Evolutionary conservation across 2,797 vertebrate genomes (phyloP).

Genomic region (Artibeus lituratus): DNA sequence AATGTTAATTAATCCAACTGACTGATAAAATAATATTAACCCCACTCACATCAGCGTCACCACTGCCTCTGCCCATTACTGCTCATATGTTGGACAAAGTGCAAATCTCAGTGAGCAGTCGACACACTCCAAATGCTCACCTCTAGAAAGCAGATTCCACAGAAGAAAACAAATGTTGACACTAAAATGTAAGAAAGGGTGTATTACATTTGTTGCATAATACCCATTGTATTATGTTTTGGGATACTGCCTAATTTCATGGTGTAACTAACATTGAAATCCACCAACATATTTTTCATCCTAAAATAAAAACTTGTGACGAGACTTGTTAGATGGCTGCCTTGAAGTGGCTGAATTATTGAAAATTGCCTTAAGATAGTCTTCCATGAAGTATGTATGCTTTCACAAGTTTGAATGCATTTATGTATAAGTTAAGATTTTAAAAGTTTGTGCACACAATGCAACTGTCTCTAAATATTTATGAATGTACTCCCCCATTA

Average conservation of each 20-base stretch:
- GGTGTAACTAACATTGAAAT: neutral
- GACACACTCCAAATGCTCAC: neutral
- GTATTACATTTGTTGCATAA: slow-evolving; percentile 4
- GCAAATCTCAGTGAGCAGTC: neutral
- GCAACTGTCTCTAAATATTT: slow-evolving; percentile 66
- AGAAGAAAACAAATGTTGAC: slow-evolving; percentile 19
- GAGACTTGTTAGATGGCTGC: slow-evolving; percentile 14
- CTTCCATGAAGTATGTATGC: slow-evolving; percentile 48
- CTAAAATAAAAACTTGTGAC: slow-evolving; percentile 51
- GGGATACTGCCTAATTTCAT: slow-evolving; percentile 18
- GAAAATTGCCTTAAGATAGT: slow-evolving; percentile 49
- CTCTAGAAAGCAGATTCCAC: neutral
- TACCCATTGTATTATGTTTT: neutral
- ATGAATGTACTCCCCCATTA: slow-evolving; percentile 53
- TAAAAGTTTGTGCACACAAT: slow-evolving; percentile 51
- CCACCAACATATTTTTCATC: slow-evolving; percentile 42
- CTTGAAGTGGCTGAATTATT: slow-evolving; percentile 72
- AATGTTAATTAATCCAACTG: neutral
- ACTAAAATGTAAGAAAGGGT: neutral
- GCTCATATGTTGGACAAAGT: neutral
- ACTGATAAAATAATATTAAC: neutral
- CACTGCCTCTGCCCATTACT: neutral
- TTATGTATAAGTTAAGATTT: slow-evolving; percentile 70
- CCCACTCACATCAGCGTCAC: neutral
- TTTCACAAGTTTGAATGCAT: slow-evolving; percentile 63